These are phyloP conservation scores for Aviceda subcristata DNA, from an alignment of 2,113 vertebrate genomes.

Conservation along the genomic window DNA sequence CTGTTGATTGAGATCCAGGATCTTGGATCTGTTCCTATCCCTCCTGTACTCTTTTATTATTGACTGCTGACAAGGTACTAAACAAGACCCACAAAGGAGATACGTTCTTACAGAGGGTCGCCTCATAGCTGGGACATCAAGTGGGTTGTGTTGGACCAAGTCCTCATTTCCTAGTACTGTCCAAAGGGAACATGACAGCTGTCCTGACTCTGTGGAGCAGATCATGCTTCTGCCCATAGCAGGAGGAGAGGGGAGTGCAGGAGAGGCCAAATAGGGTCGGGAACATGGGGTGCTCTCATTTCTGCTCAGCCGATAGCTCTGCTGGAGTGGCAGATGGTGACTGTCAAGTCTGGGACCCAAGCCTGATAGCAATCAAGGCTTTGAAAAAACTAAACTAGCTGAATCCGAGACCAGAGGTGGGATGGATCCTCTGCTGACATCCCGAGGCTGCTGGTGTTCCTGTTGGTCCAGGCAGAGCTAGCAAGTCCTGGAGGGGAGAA, in stretches of 20 bases:
- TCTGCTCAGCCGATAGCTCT: neutral
- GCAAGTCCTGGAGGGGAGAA: neutral
- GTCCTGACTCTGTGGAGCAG: neutral
- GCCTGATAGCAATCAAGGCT: neutral
- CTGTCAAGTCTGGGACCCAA: neutral
- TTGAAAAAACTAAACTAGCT: neutral
- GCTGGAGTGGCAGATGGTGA: neutral
- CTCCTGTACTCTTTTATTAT: neutral
- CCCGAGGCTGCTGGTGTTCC: fast-evolving
- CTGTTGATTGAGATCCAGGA: neutral
- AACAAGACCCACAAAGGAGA: neutral
- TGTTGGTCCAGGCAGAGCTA: neutral
- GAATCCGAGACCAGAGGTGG: neutral
- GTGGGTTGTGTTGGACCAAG: neutral
- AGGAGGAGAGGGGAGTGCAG: neutral
- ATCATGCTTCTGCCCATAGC: neutral
- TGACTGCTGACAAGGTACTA: neutral
- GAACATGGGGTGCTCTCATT: neutral
- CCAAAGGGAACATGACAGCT: neutral
- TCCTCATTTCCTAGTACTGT: neutral
- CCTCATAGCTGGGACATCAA: neutral
- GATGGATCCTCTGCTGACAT: neutral
- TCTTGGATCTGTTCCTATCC: neutral
- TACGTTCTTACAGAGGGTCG: neutral
- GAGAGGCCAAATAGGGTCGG: neutral